These are phyloP conservation scores for Platanista minor DNA, from an alignment of 2,113 vertebrate species.

Conservation along the genomic window DNA sequence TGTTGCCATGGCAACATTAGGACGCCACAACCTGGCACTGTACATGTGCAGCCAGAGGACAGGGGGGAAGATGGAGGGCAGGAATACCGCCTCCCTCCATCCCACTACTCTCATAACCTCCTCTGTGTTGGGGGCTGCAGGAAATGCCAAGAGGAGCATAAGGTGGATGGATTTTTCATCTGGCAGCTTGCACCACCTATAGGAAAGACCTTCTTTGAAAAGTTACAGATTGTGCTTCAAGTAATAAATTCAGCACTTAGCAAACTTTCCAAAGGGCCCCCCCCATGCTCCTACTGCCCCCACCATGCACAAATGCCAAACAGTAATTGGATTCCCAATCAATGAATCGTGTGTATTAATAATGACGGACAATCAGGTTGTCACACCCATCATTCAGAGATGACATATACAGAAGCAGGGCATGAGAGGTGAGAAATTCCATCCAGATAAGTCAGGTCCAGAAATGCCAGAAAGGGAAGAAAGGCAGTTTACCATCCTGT, in stretches of 20 bases:
- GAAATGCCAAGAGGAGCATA: background rate
- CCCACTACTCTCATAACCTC: rapidly evolving
- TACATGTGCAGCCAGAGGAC: background rate
- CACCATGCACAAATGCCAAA: rapidly evolving
- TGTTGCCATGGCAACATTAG: slow-evolving; percentile 37
- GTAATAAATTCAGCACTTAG: background rate
- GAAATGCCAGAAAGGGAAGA: background rate
- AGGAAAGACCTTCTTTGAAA: background rate
- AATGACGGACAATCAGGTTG: background rate
- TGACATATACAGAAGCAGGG: slow-evolving; percentile 8
- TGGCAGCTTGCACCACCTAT: background rate
- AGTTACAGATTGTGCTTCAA: background rate
- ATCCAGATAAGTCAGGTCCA: background rate
- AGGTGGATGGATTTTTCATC: background rate
- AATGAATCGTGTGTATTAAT: background rate
- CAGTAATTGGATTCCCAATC: background rate
- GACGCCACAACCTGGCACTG: slow-evolving; percentile 41
- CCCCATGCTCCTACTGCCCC: background rate
- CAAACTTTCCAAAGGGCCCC: background rate
- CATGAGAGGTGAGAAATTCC: slow-evolving; percentile 36
- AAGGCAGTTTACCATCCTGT: background rate
- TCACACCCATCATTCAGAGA: background rate
- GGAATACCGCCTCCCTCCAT: rapidly evolving
- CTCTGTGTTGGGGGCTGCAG: rapidly evolving
- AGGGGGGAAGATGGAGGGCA: rapidly evolving